Evolutionary conservation across 2,797 vertebrate species (phyloP).

Genomic region (Threskiornis aethiopicus): DNA sequence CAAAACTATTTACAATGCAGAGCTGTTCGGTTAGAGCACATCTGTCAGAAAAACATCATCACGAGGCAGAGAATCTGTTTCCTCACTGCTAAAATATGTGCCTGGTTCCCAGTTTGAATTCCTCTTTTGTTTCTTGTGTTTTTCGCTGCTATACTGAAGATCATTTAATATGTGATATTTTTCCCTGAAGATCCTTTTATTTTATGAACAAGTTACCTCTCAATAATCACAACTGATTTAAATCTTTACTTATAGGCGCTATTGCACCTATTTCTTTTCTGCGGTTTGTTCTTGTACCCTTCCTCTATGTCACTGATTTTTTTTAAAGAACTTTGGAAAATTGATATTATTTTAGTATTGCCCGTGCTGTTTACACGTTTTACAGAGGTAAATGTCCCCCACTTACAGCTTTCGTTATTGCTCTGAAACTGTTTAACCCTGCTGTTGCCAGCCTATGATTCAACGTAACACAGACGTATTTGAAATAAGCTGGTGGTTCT

Average conservation of each 20-base stretch:
- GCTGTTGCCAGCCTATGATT: neutral
- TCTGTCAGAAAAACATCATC: slow-evolving; percentile 56
- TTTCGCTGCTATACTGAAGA: neutral
- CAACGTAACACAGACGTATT: neutral
- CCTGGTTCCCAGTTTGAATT: slow-evolving; percentile 45
- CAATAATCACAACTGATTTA: neutral
- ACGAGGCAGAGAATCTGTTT: slow-evolving; percentile 24
- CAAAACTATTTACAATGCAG: neutral
- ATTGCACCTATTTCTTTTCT: neutral
- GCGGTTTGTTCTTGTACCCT: neutral
- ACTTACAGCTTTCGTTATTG: neutral
- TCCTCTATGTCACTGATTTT: neutral
- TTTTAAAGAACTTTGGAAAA: neutral
- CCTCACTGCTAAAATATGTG: slow-evolving; percentile 46
- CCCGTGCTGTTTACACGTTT: neutral
- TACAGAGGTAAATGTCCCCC: neutral
- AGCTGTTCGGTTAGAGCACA: neutral
- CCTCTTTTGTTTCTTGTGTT: slow-evolving; percentile 32
- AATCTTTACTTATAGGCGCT: neutral
- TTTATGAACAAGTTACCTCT: neutral
- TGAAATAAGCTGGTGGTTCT: neutral
- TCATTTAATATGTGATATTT: neutral
- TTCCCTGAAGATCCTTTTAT: neutral
- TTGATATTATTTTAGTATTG: neutral
- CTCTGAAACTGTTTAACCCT: neutral